Evolutionary conservation across 2,113 vertebrate genomes (phyloP).

Genomic region (Esox niger): DNA sequence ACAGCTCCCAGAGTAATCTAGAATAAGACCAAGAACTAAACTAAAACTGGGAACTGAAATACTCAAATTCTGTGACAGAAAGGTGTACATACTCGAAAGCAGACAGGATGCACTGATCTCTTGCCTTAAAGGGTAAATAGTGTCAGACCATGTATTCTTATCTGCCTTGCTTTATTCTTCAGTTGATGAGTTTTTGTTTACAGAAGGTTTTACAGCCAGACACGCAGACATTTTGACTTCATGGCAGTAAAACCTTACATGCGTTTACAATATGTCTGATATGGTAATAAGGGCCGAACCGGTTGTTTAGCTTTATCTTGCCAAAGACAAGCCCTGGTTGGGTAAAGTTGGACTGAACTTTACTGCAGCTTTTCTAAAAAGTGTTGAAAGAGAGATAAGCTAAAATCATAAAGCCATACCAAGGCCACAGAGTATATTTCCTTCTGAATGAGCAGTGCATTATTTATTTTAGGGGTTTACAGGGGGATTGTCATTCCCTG

Average conservation of each 20-base stretch:
- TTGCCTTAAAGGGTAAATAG: no score
- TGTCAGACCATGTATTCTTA: no score
- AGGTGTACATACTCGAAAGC: background rate
- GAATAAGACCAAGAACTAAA: background rate
- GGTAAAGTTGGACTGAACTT: background rate
- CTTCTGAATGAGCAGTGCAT: background rate
- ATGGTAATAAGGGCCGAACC: background rate
- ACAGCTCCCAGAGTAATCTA: background rate
- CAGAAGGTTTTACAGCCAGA: conserved; percentile 4
- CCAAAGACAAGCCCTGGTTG: background rate
- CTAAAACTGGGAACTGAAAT: background rate
- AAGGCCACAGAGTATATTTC: background rate
- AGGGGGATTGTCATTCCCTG: background rate
- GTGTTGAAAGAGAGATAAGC: no score
- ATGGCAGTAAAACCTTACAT: background rate
- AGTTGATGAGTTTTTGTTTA: background rate
- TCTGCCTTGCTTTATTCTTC: no score
- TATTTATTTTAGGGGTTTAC: background rate
- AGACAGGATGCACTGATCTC: no score
- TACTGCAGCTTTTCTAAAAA: background rate
- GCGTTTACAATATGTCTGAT: background rate
- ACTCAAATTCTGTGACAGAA: background rate
- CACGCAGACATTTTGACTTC: background rate
- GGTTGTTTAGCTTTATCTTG: conserved; percentile 8
- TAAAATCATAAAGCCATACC: background rate